These are phyloP conservation scores for Junonia oenone DNA, from an alignment of 2,888 invertebrate species.

Conservation along the genomic window DNA sequence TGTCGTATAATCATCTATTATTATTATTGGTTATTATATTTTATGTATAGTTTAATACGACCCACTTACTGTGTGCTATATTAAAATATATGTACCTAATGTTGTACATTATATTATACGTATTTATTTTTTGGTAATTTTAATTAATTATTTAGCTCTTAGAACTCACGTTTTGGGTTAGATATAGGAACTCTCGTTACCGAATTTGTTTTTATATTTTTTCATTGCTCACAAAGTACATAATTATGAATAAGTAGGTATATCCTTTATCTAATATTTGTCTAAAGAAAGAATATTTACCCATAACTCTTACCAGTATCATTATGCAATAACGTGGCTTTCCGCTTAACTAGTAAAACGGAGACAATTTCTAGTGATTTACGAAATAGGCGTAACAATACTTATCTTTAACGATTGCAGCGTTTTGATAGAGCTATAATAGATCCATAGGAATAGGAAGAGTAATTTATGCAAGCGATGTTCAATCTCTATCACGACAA, in stretches of 20 bases:
- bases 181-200: no score
- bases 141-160: no score
- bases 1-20: constrained; percentile 43
- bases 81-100: not conserved
- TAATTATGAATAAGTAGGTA: no score
- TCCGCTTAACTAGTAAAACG: constrained; percentile 20
- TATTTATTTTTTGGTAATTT: no score
- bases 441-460: constrained; percentile 20
- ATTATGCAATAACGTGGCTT: constrained; percentile 11
- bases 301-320: not conserved
- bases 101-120: no score
- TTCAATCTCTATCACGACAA: constrained; percentile 11
- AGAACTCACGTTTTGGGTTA: no score
- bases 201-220: no score
- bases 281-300: no score
- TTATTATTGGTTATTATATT: constrained; percentile 50
- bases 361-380: constrained; percentile 16
- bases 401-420: constrained; percentile 16
- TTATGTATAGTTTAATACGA: not conserved
- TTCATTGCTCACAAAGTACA: no score
- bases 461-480: constrained; percentile 17
- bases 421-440: constrained; percentile 17
- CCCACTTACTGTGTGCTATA: no score
- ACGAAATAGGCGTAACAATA: constrained; percentile 16
- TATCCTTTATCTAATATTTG: no score